Evolutionary conservation across 2,113 vertebrate species (phyloP).

Genomic region (Polyodon spathula): DNA sequence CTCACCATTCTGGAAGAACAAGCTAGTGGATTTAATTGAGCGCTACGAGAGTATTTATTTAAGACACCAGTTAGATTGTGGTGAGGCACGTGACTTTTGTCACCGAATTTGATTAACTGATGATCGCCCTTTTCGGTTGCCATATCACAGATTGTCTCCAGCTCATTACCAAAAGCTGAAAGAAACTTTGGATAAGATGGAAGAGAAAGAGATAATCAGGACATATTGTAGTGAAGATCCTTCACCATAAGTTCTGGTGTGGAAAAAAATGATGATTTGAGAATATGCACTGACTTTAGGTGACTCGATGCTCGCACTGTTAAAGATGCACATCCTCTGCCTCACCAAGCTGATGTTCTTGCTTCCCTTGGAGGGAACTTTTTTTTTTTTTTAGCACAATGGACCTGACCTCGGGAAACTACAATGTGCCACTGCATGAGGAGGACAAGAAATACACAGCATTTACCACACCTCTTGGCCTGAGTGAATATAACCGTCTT

Average conservation of each 20-base stretch:
- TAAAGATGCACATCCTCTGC: conserved; percentile 2
- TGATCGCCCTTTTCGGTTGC: neutral
- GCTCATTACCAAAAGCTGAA: neutral
- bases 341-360: neutral
- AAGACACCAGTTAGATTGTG: neutral
- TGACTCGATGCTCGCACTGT: neutral
- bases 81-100: neutral
- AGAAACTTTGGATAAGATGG: neutral
- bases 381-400: neutral
- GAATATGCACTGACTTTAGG: neutral
- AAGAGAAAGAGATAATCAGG: neutral
- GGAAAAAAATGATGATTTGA: neutral
- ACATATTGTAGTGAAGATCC: neutral
- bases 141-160: neutral
- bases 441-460: conserved; percentile 2
- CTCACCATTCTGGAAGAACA: neutral
- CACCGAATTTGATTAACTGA: neutral
- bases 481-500: neutral
- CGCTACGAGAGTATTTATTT: neutral
- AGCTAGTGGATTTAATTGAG: neutral
- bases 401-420: conserved; percentile 3
- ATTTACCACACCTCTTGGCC: conserved; percentile 5
- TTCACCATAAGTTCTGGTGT: neutral
- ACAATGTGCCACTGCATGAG: neutral
- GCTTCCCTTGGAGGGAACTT: conserved; percentile 3